Percentiles rank a stretch among this genome's conserved stretches.
phyloP scores from a whole-genome alignment of 2,797 vertebrate species.

The Cephalopachus bancanus region DNA sequence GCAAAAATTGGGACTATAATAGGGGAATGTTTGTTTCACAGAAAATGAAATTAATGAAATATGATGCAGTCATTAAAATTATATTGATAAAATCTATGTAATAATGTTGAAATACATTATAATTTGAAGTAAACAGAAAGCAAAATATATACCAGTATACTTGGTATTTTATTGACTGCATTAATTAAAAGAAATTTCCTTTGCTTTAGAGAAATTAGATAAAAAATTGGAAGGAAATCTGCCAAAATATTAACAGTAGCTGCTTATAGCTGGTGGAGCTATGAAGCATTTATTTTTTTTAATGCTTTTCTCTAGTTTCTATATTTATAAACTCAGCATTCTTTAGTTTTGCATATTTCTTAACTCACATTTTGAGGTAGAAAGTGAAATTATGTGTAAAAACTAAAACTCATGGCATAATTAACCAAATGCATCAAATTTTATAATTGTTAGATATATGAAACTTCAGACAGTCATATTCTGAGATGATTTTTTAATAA shows the following conservation, averaged over 20 bases:
- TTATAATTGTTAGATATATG: constrained; percentile 1
- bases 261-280: background rate
- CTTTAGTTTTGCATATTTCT: background rate
- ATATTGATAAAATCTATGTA: background rate
- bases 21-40: background rate
- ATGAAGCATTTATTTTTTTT: background rate
- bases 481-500: background rate
- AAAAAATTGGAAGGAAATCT: constrained; percentile 19
- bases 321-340: background rate
- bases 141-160: background rate
- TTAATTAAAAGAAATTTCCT: background rate
- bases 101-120: background rate
- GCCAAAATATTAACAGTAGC: background rate
- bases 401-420: background rate
- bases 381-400: background rate
- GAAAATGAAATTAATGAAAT: constrained; percentile 36
- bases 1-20: constrained; percentile 2
- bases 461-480: background rate
- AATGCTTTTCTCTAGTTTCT: background rate
- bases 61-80: background rate
- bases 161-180: background rate
- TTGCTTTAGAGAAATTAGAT: background rate
- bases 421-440: background rate
- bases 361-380: background rate
- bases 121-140: constrained; percentile 56